phyloP scores from a whole-genome alignment of 2,797 vertebrate species.

The Cottoperca gobio region DNA sequence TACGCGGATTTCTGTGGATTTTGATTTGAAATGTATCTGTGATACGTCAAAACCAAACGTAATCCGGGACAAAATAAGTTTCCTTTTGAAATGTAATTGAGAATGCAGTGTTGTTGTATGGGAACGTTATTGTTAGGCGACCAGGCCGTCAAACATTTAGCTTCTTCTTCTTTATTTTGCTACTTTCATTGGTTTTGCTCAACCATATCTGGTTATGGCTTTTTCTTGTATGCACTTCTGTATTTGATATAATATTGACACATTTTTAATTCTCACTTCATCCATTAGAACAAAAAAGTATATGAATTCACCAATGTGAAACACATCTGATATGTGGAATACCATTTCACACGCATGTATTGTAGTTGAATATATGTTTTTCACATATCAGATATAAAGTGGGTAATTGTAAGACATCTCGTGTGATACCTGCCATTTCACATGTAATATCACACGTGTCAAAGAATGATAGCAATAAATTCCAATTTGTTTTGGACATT shows the following conservation, averaged over 20 bases:
- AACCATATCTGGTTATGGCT: background rate
- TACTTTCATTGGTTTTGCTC: background rate
- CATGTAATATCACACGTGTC: background rate
- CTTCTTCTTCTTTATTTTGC: background rate
- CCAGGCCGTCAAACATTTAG: background rate
- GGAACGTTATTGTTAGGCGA: no score
- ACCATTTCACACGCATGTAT: background rate
- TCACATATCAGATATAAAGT: rapidly evolving
- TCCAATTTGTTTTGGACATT: background rate
- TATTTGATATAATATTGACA: background rate
- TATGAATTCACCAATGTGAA: background rate
- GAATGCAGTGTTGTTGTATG: no score
- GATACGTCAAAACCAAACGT: no score
- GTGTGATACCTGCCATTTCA: background rate
- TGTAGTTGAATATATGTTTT: background rate
- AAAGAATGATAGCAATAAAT: background rate
- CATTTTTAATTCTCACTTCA: background rate
- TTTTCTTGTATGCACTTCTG: background rate
- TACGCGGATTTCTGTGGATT: no score
- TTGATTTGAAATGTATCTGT: no score
- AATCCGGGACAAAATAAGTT: no score
- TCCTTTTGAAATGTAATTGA: no score
- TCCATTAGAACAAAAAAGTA: background rate
- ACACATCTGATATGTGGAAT: background rate
- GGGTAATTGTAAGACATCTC: background rate